Conservation (phyloP, 2,113 vertebrate species). For the rat (Rattus norvegicus) region DNA sequence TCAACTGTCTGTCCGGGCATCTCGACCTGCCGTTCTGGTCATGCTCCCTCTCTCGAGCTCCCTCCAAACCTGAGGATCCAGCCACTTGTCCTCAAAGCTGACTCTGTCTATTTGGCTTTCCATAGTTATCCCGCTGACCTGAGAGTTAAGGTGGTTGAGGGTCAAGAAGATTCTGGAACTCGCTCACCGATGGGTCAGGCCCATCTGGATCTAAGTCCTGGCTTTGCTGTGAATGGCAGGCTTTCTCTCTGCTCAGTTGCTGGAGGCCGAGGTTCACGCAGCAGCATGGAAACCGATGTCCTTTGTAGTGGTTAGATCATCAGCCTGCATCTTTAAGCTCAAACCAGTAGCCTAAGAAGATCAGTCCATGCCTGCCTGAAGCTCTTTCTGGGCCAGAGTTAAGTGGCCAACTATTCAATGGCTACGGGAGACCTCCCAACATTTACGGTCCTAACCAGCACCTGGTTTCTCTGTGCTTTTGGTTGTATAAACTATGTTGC, state of each 20-base stretch:
- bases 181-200: not conserved
- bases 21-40: not conserved
- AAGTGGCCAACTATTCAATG: not conserved
- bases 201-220: not conserved
- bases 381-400: too few species aligned
- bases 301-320: not conserved
- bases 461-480: not conserved
- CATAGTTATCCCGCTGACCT: not conserved
- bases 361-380: not conserved
- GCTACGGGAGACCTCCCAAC: not conserved
- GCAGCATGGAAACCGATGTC: accelerated
- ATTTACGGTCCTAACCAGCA: not conserved
- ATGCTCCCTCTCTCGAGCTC: accelerated
- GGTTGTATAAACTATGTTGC: not conserved
- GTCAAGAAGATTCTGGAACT: not conserved
- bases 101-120: too few species aligned
- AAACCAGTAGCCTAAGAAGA: not conserved
- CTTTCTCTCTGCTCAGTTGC: not conserved
- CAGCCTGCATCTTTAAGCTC: not conserved
- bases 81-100: not conserved
- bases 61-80: not conserved
- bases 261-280: too few species aligned
- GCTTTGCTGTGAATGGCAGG: not conserved
- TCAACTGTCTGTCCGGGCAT: too few species aligned
- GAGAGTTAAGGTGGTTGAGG: not conserved